Percentiles rank a stretch among this genome's conserved stretches.
phyloP scores from a whole-genome alignment of 2,888 invertebrate genomes.

The Drymonia ruficornis region DNA sequence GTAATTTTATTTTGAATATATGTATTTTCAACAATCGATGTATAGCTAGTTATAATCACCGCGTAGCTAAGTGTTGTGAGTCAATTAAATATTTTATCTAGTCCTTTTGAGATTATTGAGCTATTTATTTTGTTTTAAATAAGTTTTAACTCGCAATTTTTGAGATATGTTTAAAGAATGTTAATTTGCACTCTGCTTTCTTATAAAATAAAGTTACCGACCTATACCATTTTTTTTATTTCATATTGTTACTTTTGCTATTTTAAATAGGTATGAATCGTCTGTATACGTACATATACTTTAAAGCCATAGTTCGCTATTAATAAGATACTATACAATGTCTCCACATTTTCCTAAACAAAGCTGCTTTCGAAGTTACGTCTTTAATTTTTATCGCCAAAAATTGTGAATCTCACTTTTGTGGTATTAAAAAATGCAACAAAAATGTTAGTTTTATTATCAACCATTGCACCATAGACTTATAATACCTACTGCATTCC shows the following conservation, averaged over 20 bases:
- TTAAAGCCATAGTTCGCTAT: too few relatives aligned
- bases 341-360: conserved; percentile 16
- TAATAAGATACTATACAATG: conserved; percentile 9
- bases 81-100: conserved; percentile 75
- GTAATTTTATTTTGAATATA: background rate
- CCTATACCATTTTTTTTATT: too few relatives aligned
- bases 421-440: conserved; percentile 48
- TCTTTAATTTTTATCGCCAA: conserved; percentile 38
- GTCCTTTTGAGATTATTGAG: conserved; percentile 74
- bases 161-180: too few relatives aligned
- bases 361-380: conserved; percentile 19
- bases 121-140: conserved; percentile 44
- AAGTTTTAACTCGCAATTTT: too few relatives aligned
- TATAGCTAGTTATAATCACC: conserved; percentile 30
- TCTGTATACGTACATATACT: too few relatives aligned
- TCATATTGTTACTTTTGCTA: too few relatives aligned
- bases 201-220: too few relatives aligned
- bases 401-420: conserved; percentile 50
- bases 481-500: too few relatives aligned
- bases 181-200: too few relatives aligned
- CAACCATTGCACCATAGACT: background rate
- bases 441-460: conserved; percentile 24
- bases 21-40: conserved; percentile 12
- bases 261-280: too few relatives aligned
- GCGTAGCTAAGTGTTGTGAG: conserved; percentile 65